Evolutionary conservation across 1,140 invertebrate genomes (phyloP).

Genomic region (Drosophila obscura): DNA sequence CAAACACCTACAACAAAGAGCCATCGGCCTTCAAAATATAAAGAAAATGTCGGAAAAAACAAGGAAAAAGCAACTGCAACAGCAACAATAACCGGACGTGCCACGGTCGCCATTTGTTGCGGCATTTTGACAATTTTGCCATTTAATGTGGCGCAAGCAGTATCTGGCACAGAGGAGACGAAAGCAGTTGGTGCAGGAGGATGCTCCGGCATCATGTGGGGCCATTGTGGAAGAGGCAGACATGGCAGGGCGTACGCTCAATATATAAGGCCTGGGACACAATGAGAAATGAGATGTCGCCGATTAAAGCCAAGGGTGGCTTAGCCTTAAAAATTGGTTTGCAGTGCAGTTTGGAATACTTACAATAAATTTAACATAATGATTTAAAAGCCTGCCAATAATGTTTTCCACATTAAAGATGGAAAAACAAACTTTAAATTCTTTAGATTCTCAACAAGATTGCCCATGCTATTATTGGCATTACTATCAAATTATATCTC

Average conservation of each 20-base stretch:
- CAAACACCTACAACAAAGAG: constrained; percentile 40
- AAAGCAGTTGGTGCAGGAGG: constrained; percentile 9
- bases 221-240: not conserved
- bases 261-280: constrained; percentile 14
- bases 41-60: constrained; percentile 36
- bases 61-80: constrained; percentile 10
- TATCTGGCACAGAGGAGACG: not conserved
- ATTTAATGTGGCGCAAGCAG: constrained; percentile 57
- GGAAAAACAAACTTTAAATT: too few species aligned
- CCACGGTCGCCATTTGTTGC: constrained; percentile 69
- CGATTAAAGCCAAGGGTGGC: not conserved
- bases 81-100: constrained; percentile 51
- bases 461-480: too few species aligned
- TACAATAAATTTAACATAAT: not conserved
- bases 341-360: not conserved
- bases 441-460: too few species aligned
- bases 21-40: constrained; percentile 22
- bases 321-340: not conserved
- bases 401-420: too few species aligned
- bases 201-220: constrained; percentile 29
- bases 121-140: constrained; percentile 74
- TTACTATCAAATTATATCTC: too few species aligned
- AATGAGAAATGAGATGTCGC: constrained; percentile 31
- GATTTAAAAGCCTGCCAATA: too few species aligned
- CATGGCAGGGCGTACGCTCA: constrained; percentile 9